phyloP scores from a whole-genome alignment of 2,888 invertebrate species.

The Clitarchus hookeri region DNA sequence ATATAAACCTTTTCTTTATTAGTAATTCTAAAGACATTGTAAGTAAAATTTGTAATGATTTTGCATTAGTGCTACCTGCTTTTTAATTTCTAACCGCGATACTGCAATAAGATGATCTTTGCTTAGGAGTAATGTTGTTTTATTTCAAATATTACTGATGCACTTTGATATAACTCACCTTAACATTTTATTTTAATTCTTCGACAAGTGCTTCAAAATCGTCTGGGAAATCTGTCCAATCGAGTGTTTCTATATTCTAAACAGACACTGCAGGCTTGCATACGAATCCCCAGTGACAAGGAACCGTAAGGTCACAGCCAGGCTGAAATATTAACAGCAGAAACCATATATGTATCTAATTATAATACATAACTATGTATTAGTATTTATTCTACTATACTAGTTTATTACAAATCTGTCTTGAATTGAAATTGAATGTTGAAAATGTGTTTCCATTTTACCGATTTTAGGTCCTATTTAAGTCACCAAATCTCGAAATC shows the following conservation, averaged over 20 bases:
- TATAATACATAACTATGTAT: neutral
- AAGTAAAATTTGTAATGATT: neutral
- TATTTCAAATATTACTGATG: too few species aligned
- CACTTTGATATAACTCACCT: neutral
- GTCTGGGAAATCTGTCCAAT: neutral
- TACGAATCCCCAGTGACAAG: neutral
- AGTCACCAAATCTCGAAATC: neutral
- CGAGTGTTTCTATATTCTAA: neutral
- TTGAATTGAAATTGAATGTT: neutral
- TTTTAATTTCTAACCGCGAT: neutral
- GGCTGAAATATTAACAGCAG: neutral
- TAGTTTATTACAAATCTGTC: neutral
- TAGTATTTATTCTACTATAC: neutral
- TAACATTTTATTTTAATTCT: neutral
- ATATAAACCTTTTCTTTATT: neutral
- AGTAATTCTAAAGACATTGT: too few species aligned
- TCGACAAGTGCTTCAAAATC: neutral
- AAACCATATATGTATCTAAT: too few species aligned
- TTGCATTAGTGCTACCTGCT: neutral
- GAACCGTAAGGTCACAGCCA: neutral
- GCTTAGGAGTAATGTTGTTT: too few species aligned
- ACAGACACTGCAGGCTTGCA: neutral
- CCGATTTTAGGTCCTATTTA: neutral
- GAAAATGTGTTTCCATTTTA: constrained; percentile 8
- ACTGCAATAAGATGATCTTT: neutral